These are phyloP conservation scores for Drosophila niveifrons DNA, from an alignment of 2,888 invertebrate genomes.

Conservation along the genomic window DNA sequence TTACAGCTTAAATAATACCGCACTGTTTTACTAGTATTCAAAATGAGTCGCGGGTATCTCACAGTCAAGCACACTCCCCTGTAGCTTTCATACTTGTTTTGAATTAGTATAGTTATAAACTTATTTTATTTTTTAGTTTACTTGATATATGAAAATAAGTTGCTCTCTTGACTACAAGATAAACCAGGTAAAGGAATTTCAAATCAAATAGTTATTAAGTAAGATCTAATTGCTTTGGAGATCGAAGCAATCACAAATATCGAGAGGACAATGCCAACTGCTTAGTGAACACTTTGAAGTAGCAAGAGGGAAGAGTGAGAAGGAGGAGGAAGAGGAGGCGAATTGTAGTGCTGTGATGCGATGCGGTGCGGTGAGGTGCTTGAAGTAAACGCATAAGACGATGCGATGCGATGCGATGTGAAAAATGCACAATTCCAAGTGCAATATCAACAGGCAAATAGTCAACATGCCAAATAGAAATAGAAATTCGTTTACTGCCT, in stretches of 20 bases:
- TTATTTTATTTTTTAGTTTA: too few relatives aligned
- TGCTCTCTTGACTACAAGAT: too few relatives aligned
- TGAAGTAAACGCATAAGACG: slow-evolving; percentile 11
- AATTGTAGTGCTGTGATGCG: neutral
- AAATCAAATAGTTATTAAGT: neutral
- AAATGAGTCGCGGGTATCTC: too few relatives aligned
- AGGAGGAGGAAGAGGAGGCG: neutral
- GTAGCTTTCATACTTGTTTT: too few relatives aligned
- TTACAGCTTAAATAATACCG: too few relatives aligned
- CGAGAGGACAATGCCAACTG: slow-evolving; percentile 7
- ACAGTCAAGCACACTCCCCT: too few relatives aligned
- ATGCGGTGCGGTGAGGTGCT: neutral
- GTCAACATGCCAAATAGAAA: slow-evolving; percentile 68
- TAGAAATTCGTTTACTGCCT: slow-evolving; percentile 74
- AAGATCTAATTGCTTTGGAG: slow-evolving; percentile 3
- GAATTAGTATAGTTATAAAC: too few relatives aligned
- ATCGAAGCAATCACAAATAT: slow-evolving; percentile 1
- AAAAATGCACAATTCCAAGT: slow-evolving; percentile 47
- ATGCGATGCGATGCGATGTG: slow-evolving; percentile 1
- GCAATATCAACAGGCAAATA: slow-evolving; percentile 67
- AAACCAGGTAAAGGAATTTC: neutral
- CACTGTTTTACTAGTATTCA: too few relatives aligned
- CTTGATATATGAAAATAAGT: too few relatives aligned
- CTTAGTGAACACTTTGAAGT: too few relatives aligned
- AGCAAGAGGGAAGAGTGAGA: neutral